Evolutionary conservation across 2,888 invertebrate genomes (phyloP), one percentile per base, ranked within the genome.

Genomic region (Stenoptilia bipunctidactyla): DNA sequence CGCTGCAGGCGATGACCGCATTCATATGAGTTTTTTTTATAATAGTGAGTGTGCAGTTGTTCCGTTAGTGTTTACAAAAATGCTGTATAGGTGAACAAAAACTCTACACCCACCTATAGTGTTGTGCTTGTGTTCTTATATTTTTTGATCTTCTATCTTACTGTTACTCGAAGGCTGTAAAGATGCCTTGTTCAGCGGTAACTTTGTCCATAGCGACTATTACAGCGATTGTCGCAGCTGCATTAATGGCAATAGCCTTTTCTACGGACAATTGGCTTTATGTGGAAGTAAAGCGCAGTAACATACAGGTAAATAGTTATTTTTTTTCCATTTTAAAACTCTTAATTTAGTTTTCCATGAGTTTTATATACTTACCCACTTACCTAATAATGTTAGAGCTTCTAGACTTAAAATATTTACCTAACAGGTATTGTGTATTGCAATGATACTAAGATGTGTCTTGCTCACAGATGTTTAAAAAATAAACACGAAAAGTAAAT

Each of bases 191-290:
- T 86, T 94, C 94, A 64, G 96, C 97, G 65, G 93, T 96, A 69
- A 95, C 96, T 72, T 87, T 97, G 75, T 96, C 96, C 75, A 88
- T 97, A 83, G 96, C 96, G 61, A 96, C 97, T 66, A 95, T 97
- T 80, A 93, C 95, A 71, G 96, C 96, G 70, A 94, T 97, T 74
- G 91, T 97, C 69, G 95, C 96, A 61, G 93, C 96, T 66, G 94
- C 96, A 50, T 86, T 97, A 66, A 88, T 97, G 74, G 91, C 94
- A 62, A 95, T 97, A 74, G 95, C 96, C 61, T 96, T 97, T 85
- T 92, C 95, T 58, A 96, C 97, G 69, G 97, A 97, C 86, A 97
- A 97, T 87, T 97, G 97, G 97, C 88, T 95, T 62, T 93, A 93
- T 72, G 92, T 95, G 61, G 94, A 95, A 86, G 97, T 97, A 55